Percentiles rank a stretch among this genome's conserved stretches.
These are phyloP conservation scores for Zaprionus inermis DNA, from an alignment of 1,140 invertebrate genomes.

Conservation along the genomic window DNA sequence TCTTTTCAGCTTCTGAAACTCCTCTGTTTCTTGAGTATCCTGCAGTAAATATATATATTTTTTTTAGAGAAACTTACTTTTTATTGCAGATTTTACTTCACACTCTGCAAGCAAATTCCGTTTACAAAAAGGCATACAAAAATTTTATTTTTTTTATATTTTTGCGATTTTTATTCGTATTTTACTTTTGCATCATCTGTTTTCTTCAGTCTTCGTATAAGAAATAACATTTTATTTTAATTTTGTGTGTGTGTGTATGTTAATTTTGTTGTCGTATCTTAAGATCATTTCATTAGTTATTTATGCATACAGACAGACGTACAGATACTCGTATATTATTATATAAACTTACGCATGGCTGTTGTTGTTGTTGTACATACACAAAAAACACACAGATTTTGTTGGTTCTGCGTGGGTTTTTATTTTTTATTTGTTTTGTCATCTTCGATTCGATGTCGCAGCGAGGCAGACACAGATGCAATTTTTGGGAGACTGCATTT, in stretches of 20 bases:
- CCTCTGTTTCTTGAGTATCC: too few relatives aligned
- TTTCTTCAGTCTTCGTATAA: constrained; percentile 84
- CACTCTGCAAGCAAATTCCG: background rate
- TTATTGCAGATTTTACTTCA: too few relatives aligned
- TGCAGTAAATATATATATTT: too few relatives aligned
- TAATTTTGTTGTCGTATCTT: constrained; percentile 41
- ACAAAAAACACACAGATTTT: constrained; percentile 50
- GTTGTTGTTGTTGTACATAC: constrained; percentile 26
- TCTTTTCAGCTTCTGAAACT: too few relatives aligned
- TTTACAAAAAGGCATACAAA: background rate
- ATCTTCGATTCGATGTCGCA: constrained; percentile 29
- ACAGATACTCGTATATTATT: constrained; percentile 43
- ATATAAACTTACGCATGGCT: constrained; percentile 58
- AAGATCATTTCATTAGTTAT: constrained; percentile 64
- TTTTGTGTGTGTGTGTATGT: constrained; percentile 49
- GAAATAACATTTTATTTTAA: constrained; percentile 81
- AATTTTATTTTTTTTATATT: background rate
- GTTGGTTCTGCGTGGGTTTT: constrained; percentile 36
- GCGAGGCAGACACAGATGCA: constrained; percentile 25
- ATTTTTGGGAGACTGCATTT: constrained; percentile 49
- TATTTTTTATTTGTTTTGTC: too few relatives aligned
- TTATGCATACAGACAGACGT: constrained; percentile 49
- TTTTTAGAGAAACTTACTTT: too few relatives aligned
- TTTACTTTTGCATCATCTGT: constrained; percentile 71
- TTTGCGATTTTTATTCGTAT: constrained; percentile 51